phyloP scores from a whole-genome alignment of 2,888 invertebrate genomes.

The Sphecodes monilicornis region DNA sequence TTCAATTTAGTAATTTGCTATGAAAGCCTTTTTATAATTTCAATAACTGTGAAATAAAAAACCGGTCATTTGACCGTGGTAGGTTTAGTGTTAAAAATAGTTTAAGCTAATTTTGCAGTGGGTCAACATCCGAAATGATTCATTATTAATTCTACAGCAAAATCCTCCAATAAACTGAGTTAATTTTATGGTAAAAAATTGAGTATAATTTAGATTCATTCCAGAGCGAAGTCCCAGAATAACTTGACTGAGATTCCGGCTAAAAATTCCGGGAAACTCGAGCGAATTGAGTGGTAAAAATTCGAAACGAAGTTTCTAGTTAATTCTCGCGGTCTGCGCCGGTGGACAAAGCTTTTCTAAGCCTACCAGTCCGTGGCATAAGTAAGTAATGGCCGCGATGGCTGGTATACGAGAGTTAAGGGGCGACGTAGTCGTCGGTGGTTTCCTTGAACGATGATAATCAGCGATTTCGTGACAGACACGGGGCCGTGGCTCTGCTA shows the following conservation, averaged over 20 bases:
- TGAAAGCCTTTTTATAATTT: too few species aligned
- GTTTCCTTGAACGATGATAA: constrained; percentile 85
- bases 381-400: constrained; percentile 81
- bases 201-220: not conserved
- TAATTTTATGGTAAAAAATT: too few species aligned
- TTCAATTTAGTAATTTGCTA: too few species aligned
- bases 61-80: too few species aligned
- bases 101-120: too few species aligned
- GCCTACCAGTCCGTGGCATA: constrained; percentile 77
- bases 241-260: not conserved
- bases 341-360: constrained; percentile 66
- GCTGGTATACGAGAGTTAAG: constrained; percentile 75
- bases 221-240: not conserved
- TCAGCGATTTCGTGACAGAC: constrained; percentile 85
- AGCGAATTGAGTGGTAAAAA: not conserved
- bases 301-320: constrained; percentile 1
- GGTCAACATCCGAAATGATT: too few species aligned
- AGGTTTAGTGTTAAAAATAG: too few species aligned
- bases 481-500: constrained; percentile 84
- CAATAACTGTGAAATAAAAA: too few species aligned
- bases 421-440: constrained; percentile 75
- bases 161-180: too few species aligned
- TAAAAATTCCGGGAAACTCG: not conserved
- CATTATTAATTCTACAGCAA: too few species aligned
- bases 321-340: constrained; percentile 38